Percentiles rank a stretch among this genome's conserved stretches.
These are phyloP conservation scores for Autographa gamma DNA, from an alignment of 2,888 invertebrate genomes.

Conservation along the genomic window DNA sequence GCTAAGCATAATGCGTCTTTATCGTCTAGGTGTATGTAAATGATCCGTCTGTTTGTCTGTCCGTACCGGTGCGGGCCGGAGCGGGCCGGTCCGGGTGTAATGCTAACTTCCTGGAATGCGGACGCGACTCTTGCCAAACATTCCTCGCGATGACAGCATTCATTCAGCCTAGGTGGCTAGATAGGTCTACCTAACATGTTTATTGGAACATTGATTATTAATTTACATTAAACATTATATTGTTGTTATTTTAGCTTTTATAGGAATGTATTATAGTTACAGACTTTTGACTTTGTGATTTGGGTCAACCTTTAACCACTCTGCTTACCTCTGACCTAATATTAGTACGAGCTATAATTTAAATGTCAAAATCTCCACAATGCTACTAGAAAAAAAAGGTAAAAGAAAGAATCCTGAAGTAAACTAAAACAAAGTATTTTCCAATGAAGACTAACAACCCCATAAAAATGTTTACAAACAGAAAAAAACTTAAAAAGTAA, in stretches of 20 bases:
- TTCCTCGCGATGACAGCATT: slow-evolving; percentile 15
- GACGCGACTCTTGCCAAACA: slow-evolving; percentile 41
- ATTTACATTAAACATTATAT: neutral
- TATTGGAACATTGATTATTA: neutral
- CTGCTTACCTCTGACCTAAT: no score
- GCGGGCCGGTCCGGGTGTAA: slow-evolving; percentile 35
- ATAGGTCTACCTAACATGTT: neutral
- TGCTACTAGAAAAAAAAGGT: no score
- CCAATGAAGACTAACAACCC: neutral
- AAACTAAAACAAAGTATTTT: neutral
- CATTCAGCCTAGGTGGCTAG: slow-evolving; percentile 8
- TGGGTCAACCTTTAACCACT: no score
- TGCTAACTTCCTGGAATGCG: slow-evolving; percentile 35
- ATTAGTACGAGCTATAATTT: no score
- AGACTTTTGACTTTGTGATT: no score
- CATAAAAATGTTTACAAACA: slow-evolving; percentile 2
- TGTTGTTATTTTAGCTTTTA: neutral
- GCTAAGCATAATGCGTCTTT: slow-evolving; percentile 9
- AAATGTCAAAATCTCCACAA: no score
- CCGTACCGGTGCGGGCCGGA: neutral
- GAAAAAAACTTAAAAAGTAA: neutral
- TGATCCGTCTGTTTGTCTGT: slow-evolving; percentile 35
- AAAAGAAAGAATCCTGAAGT: neutral
- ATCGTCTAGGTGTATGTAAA: slow-evolving; percentile 43
- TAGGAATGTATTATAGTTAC: no score